These are phyloP conservation scores for Urosaurus nigricauda DNA, from an alignment of 2,797 vertebrate species.

Conservation along the genomic window DNA sequence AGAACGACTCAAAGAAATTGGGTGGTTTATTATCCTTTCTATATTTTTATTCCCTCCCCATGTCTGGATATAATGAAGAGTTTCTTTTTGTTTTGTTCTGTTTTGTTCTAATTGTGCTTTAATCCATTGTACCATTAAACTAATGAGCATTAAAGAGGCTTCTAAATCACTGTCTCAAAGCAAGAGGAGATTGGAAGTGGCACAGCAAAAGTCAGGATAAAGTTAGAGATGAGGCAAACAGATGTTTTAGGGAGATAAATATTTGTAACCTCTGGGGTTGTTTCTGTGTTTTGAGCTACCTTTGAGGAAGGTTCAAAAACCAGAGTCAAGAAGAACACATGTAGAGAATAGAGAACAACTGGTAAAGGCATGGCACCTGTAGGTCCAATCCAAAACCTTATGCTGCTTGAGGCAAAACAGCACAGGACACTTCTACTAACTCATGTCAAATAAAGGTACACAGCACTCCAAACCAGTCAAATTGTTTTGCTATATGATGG, in stretches of 20 bases:
- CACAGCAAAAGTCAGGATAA: conserved; percentile 17
- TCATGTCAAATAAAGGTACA: background rate
- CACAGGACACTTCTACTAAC: background rate
- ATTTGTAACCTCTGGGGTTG: background rate
- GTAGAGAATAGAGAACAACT: background rate
- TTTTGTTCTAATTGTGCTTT: conserved; percentile 45
- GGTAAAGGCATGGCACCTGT: background rate
- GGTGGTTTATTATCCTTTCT: background rate
- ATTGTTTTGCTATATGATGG: background rate
- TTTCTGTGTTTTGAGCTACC: background rate
- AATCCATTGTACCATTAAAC: conserved; percentile 68
- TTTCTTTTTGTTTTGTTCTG: background rate
- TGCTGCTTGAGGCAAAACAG: background rate
- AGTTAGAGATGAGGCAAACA: background rate
- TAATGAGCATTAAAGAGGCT: conserved; percentile 68
- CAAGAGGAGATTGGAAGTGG: conserved; percentile 46
- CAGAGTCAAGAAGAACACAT: background rate
- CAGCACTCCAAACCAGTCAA: background rate
- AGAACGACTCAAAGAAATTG: background rate
- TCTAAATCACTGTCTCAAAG: conserved; percentile 61
- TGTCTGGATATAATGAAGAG: conserved; percentile 57
- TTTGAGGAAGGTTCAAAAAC: background rate
- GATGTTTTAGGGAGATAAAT: background rate
- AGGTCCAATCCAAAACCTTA: background rate
- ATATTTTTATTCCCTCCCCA: background rate